Conservation (phyloP, 2,888 invertebrate genomes). For the Ophion obscuratus region DNA sequence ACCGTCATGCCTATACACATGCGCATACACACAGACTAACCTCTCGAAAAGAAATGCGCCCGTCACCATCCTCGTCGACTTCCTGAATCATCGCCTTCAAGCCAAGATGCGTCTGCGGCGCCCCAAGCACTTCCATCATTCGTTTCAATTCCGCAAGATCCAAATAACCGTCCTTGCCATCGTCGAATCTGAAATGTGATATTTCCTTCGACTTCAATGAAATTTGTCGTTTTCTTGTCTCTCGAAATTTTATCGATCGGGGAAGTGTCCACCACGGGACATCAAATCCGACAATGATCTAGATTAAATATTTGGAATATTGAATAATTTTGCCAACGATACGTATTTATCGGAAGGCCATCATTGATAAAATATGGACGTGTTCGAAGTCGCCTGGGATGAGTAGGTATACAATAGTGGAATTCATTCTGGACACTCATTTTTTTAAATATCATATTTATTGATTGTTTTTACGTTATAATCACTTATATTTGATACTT, state of each 20-base stretch:
- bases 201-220: conserved; percentile 25
- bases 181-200: conserved; percentile 91
- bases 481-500: too few relatives aligned
- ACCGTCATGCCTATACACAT: not conserved
- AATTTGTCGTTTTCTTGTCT: not conserved
- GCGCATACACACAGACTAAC: conserved; percentile 79
- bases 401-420: too few relatives aligned
- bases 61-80: conserved; percentile 94
- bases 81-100: conserved; percentile 97
- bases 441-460: too few relatives aligned
- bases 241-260: not conserved
- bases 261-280: too few relatives aligned
- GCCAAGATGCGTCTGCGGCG: conserved; percentile 97
- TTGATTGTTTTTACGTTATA: too few relatives aligned
- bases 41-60: conserved; percentile 96
- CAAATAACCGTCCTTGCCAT: conserved; percentile 94
- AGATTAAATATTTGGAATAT: too few relatives aligned
- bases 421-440: too few relatives aligned
- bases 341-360: too few relatives aligned
- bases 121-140: conserved; percentile 98
- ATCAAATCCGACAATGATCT: too few relatives aligned
- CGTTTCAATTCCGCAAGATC: conserved; percentile 95
- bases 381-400: too few relatives aligned
- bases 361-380: too few relatives aligned
- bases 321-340: too few relatives aligned